A percentile compares a stretch with the other conserved stretches of the same genome.
These are phyloP conservation scores for Nothoprocta pentlandii DNA, from an alignment of 2,113 vertebrate species.

Conservation along the genomic window DNA sequence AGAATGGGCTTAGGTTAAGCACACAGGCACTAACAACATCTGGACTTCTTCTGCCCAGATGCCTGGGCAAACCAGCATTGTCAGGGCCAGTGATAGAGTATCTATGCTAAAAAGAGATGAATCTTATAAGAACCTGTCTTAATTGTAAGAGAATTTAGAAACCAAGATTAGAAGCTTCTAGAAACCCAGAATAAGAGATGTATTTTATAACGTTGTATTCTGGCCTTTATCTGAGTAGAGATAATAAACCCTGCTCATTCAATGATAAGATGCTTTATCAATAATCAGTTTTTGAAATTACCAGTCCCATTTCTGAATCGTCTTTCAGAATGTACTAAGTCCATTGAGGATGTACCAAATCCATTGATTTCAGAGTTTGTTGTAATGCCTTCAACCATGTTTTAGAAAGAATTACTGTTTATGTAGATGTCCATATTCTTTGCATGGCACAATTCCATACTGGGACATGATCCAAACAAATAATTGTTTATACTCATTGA, in stretches of 20 bases:
- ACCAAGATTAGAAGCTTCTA: background rate
- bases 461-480: background rate
- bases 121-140: background rate
- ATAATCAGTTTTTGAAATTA: background rate
- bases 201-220: background rate
- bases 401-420: background rate
- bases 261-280: background rate
- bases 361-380: background rate
- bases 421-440: background rate
- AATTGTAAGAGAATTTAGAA: background rate
- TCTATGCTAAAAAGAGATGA: background rate
- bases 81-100: background rate
- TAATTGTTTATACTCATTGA: background rate
- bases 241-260: background rate
- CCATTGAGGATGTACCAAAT: background rate
- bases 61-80: background rate
- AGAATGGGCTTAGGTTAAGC: background rate
- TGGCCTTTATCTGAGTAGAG: background rate
- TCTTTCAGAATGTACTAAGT: background rate
- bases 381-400: background rate
- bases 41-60: background rate
- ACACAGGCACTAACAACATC: background rate
- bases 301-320: background rate
- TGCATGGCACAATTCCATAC: background rate
- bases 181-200: background rate